Evolutionary conservation across 2,888 invertebrate genomes (phyloP), one percentile per base, ranked within the genome.

Genomic region (Chrysotoxum bicinctum): DNA sequence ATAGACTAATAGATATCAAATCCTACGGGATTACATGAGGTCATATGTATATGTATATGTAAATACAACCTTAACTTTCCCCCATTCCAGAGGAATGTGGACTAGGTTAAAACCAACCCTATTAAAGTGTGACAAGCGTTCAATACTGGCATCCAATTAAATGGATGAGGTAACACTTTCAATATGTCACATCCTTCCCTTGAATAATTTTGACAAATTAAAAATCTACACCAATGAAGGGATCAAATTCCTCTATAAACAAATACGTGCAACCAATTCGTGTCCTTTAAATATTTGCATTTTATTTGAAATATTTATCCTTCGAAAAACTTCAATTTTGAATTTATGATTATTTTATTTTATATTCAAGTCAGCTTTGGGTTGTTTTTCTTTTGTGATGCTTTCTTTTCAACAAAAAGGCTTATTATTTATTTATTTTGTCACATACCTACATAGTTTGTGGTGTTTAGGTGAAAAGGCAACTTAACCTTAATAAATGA

Each of bases 371-470:
- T 35, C 58, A 37, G 37, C 19, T 37, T 37, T 37, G 21, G 37
- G 37, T 58, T 58, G 37, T 8, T 58, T 35, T 58, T 21, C 37
- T 35, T 35, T 2, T 52, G 8, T 30, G 9, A 30, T 52, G 52
- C 50, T 50, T 52, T n/a, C 16, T 52, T 16, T 26, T 52, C n/a
- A 9, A 26, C 52, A 37, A 37, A 56, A 58, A 58, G 19, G 58
- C 14, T 37, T 58, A 37, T 58, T n/a, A 58, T 37, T 58, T n/a
- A 58, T 37, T 58, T 58, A 58, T 58, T 58, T 58, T 58, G 37
- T 58, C 21, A 58, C 58, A 58, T 21, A 58, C 23, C 50, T 50
- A 37, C 26, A 4, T 35, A 23, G 58, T 58, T 58, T 35, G 37
- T 58, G 21, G 14, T 14, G 8, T n/a, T n/a, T n/a, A 37, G 58